These are phyloP conservation scores for Apaloderma vittatum DNA, from an alignment of 2,113 vertebrate genomes.

Conservation along the genomic window DNA sequence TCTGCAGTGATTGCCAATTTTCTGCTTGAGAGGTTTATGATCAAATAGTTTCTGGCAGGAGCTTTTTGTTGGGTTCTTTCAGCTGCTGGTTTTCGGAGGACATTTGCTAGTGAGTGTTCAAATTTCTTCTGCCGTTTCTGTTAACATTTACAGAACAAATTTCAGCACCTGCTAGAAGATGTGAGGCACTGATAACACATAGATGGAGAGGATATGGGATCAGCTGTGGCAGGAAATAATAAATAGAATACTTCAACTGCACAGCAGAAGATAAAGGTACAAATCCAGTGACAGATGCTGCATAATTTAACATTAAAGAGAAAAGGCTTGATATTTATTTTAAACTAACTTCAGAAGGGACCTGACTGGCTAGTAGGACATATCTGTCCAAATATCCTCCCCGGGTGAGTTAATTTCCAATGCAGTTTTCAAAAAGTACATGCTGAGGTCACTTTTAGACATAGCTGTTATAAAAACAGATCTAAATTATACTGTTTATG, in stretches of 20 bases:
- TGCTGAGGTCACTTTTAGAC: neutral
- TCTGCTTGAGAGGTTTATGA: slow-evolving; percentile 84
- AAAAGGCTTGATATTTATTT: slow-evolving; percentile 11
- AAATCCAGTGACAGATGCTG: neutral
- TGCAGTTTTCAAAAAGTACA: neutral
- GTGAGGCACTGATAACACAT: slow-evolving; percentile 43
- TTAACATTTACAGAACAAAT: slow-evolving; percentile 77
- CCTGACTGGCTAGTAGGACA: neutral
- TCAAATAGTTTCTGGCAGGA: slow-evolving; percentile 72
- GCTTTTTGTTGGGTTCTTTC: slow-evolving; percentile 71
- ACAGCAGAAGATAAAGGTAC: slow-evolving; percentile 17
- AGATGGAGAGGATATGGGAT: slow-evolving; percentile 39
- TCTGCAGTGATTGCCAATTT: slow-evolving; percentile 83
- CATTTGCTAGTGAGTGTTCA: slow-evolving; percentile 49
- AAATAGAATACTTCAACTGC: slow-evolving; percentile 36
- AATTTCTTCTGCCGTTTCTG: slow-evolving; percentile 55
- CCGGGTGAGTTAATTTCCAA: neutral
- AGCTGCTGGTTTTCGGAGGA: slow-evolving; percentile 44
- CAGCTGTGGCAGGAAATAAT: slow-evolving; percentile 64
- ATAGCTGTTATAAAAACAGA: neutral
- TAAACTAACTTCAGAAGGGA: slow-evolving; percentile 1
- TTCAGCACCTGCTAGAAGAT: slow-evolving; percentile 61
- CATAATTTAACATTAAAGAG: slow-evolving; percentile 34
- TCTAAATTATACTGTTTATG: neutral
- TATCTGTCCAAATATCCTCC: neutral